Evolutionary conservation across 2,797 vertebrate genomes (phyloP), one percentile per base, ranked within the genome.

Genomic region (Cetoscarus ocellatus): DNA sequence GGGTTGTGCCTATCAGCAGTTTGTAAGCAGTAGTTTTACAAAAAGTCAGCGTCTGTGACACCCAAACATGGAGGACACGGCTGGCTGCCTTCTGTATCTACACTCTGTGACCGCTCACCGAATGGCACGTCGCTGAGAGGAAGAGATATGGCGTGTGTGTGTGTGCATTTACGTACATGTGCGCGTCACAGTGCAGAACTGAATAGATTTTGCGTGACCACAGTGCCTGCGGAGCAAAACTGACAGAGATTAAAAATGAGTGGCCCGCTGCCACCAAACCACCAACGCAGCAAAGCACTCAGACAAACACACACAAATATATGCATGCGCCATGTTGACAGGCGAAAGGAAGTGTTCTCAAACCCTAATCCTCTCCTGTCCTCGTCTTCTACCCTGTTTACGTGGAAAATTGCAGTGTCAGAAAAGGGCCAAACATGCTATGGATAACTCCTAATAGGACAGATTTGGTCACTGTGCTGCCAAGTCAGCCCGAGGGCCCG

Each of bases 221-320:
- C 1, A 11, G 64, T 73, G 72, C 75, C 63, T 49, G 44, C 36
- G 49, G 77, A 83, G 70, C 75, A 70, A 77, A 91, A 85, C 76
- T 79, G 80, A 87, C 82, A 80, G 61, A 66, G 68, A 87, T 89
- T 85, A 73, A 77, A 85, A 82, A 62, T 61, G 62, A 88, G 73
- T 75, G 77, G 75, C 80, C 66, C 52, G 35, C 66, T 84, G 77
- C 86, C 78, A 82, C 70, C 53, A 58, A 85, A 76, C 74, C 67
- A 73, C 69, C 67, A 79, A 75, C 27, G 27, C 79, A 70, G 52
- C 39, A 54, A 72, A 75, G 61, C 18, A 44, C 19, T 49, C 47
- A 43, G 18, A 34, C 10, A 73, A 18, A 50, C 9, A 45, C 49
- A 64, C 49, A 49, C 49, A 68, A 13, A 48, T 6, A 48, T 14